phyloP scores from a whole-genome alignment of 2,888 invertebrate species.

The Pinctada fucata region DNA sequence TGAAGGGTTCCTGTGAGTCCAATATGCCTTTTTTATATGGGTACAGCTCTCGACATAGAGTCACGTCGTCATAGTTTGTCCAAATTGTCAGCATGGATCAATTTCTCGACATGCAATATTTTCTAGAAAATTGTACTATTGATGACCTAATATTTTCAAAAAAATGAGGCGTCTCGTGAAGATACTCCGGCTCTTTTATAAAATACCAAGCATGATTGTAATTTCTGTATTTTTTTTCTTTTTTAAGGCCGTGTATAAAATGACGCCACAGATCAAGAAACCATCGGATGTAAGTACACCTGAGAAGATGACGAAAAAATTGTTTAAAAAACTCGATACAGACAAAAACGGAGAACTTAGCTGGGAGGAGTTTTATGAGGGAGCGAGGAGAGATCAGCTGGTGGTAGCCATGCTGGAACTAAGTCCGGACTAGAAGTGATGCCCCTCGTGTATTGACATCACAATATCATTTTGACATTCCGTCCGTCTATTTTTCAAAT shows the following conservation, averaged over 20 bases:
- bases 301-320: constrained; percentile 46
- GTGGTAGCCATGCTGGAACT: constrained; percentile 31
- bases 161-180: too few species aligned
- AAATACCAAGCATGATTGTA: too few species aligned
- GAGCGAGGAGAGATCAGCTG: constrained; percentile 40
- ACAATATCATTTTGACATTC: not conserved
- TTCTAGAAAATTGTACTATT: too few species aligned
- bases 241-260: constrained; percentile 20
- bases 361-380: constrained; percentile 49
- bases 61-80: too few species aligned
- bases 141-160: too few species aligned
- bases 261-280: constrained; percentile 24
- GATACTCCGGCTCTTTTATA: too few species aligned
- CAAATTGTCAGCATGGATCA: too few species aligned
- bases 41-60: too few species aligned
- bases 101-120: too few species aligned
- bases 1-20: too few species aligned
- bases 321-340: constrained; percentile 50
- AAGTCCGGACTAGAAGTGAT: constrained; percentile 8
- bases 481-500: too few species aligned
- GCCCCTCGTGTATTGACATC: not conserved
- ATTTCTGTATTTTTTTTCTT: not conserved
- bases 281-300: constrained; percentile 37
- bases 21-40: too few species aligned
- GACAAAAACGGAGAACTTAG: constrained; percentile 53